These are phyloP conservation scores for Thyatira batis DNA, from an alignment of 2,888 invertebrate genomes.

Conservation along the genomic window DNA sequence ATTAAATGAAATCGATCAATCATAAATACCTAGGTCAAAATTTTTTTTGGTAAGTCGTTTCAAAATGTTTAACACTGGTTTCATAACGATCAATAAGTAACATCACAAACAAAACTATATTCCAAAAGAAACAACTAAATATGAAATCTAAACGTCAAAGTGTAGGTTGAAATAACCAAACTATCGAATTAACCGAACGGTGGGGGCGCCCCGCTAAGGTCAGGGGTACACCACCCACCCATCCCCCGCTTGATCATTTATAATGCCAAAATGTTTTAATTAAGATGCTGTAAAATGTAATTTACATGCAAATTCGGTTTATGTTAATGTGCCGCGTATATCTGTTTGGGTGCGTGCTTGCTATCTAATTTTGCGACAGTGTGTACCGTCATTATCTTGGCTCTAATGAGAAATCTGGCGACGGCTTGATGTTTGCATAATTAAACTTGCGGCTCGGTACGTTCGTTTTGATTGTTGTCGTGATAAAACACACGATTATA, in stretches of 20 bases:
- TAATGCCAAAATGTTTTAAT: constrained; percentile 84
- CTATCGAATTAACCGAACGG: constrained; percentile 65
- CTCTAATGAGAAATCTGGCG: constrained; percentile 83
- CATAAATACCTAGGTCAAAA: no score
- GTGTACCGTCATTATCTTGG: constrained; percentile 82
- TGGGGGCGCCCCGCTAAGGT: constrained; percentile 57
- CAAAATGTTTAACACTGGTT: not conserved
- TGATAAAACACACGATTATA: constrained; percentile 73
- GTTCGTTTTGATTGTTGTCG: constrained; percentile 77
- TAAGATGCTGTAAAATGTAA: constrained; percentile 84
- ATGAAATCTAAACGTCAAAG: constrained; percentile 41
- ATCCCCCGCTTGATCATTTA: constrained; percentile 79
- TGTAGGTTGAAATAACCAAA: constrained; percentile 38
- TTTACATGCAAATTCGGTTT: constrained; percentile 84
- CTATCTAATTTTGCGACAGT: constrained; percentile 83
- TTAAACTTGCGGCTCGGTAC: constrained; percentile 76
- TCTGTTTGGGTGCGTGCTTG: constrained; percentile 82
- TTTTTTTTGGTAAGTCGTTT: no score
- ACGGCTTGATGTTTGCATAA: constrained; percentile 82
- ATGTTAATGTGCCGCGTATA: constrained; percentile 83
- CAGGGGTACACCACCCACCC: constrained; percentile 64
- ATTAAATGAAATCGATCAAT: no score
- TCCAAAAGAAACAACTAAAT: constrained; percentile 13
- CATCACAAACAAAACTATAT: constrained; percentile 5
- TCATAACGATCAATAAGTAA: not conserved